Evolutionary conservation across 2,113 vertebrate genomes (phyloP).

Genomic region (Podarcis cretensis): DNA sequence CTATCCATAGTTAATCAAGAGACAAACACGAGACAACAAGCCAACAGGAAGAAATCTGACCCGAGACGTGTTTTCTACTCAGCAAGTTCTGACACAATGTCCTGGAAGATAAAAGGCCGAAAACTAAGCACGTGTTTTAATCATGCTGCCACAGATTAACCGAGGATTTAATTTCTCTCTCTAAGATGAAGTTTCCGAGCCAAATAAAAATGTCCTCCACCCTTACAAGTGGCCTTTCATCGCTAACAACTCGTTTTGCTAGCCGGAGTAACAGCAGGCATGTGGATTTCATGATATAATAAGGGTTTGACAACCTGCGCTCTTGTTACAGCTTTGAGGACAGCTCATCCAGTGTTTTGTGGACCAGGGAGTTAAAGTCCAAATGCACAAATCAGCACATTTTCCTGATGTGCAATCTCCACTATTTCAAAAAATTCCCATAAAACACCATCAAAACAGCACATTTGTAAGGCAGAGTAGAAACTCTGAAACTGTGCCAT

Average conservation of each 20-base stretch:
- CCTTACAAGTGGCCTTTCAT: slow-evolving; percentile 57
- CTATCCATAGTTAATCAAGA: slow-evolving; percentile 61
- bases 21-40: slow-evolving; percentile 64
- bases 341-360: slow-evolving; percentile 11
- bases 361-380: not conserved
- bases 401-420: not conserved
- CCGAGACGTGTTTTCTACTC: slow-evolving; percentile 51
- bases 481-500: not conserved
- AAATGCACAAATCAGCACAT: not conserved
- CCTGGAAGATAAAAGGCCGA: slow-evolving; percentile 46
- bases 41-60: slow-evolving; percentile 69
- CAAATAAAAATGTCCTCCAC: slow-evolving; percentile 56
- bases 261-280: slow-evolving; percentile 9
- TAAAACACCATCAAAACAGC: not conserved
- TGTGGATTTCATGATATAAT: not conserved
- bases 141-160: slow-evolving; percentile 60
- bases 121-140: slow-evolving; percentile 70
- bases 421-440: not conserved
- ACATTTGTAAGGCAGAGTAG: not conserved
- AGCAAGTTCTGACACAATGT: slow-evolving; percentile 60
- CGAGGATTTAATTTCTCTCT: slow-evolving; percentile 71
- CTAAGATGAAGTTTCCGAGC: slow-evolving; percentile 61
- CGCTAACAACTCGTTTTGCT: slow-evolving; percentile 41
- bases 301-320: slow-evolving; percentile 28
- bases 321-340: slow-evolving; percentile 43